Percentiles rank a stretch among this genome's conserved stretches.
Evolutionary conservation across 1,140 invertebrate species (phyloP).

Genomic region (Uloborus diversus): DNA sequence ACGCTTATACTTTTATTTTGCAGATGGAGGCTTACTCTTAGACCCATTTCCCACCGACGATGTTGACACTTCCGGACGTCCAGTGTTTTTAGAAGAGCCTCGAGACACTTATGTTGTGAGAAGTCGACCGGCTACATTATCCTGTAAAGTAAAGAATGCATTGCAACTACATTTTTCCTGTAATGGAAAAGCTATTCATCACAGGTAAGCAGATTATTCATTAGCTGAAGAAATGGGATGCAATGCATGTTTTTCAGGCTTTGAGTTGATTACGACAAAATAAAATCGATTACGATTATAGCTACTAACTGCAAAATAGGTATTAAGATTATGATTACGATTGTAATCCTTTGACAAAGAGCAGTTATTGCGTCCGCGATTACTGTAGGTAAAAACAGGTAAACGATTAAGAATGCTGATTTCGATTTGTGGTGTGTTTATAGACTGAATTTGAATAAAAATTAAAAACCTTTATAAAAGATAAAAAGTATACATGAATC

Average conservation of each 20-base stretch:
- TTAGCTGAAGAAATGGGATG: not conserved
- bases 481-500: too few relatives aligned
- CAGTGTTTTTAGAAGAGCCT: slow-evolving; percentile 86
- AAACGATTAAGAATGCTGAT: too few relatives aligned
- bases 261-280: too few relatives aligned
- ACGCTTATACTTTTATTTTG: not conserved
- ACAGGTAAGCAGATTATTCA: slow-evolving; percentile 27
- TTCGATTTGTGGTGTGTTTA: too few relatives aligned
- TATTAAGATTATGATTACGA: too few relatives aligned
- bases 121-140: slow-evolving; percentile 84
- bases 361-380: too few relatives aligned
- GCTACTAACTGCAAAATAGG: too few relatives aligned
- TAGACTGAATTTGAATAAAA: too few relatives aligned
- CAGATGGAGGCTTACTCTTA: slow-evolving; percentile 30
- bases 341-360: too few relatives aligned
- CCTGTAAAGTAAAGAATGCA: slow-evolving; percentile 85
- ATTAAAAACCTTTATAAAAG: too few relatives aligned
- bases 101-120: slow-evolving; percentile 86
- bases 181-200: slow-evolving; percentile 63
- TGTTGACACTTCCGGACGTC: slow-evolving; percentile 66
- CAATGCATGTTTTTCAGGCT: not conserved
- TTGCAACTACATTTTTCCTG: slow-evolving; percentile 70
- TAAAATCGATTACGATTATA: too few relatives aligned
- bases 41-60: slow-evolving; percentile 58
- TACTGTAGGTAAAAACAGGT: too few relatives aligned